These are phyloP conservation scores for Borostomias antarcticus DNA, from an alignment of 2,797 vertebrate species.

Conservation along the genomic window DNA sequence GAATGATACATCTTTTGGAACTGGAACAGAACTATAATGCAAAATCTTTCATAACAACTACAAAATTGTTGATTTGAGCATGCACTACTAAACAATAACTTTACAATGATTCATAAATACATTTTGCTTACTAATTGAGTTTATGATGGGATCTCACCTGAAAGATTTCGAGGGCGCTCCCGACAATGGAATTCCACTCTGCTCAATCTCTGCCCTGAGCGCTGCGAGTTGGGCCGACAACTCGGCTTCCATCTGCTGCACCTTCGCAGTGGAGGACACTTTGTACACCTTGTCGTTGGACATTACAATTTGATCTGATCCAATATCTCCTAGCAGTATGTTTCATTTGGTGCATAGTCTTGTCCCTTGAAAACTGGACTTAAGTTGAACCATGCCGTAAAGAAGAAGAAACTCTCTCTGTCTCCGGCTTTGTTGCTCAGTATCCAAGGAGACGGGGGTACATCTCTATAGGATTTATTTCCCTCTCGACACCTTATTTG, in stretches of 20 bases:
- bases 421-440: conserved; percentile 50
- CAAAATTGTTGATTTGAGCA: background rate
- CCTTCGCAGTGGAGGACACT: conserved; percentile 71
- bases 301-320: background rate
- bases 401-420: background rate
- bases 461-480: conserved; percentile 18
- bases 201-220: conserved; percentile 70
- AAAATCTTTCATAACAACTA: background rate
- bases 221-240: conserved; percentile 64
- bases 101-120: background rate
- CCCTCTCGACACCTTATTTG: conserved; percentile 13
- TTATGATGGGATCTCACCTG: conserved; percentile 60
- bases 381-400: background rate
- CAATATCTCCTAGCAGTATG: background rate
- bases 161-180: conserved; percentile 32
- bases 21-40: conserved; percentile 68
- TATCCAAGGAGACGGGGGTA: conserved; percentile 58
- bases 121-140: too few relatives aligned
- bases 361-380: background rate
- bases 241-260: conserved; percentile 76
- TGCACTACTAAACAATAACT: background rate
- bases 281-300: conserved; percentile 67
- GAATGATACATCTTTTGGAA: conserved; percentile 75
- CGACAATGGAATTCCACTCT: conserved; percentile 43
- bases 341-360: background rate